These are phyloP conservation scores for Drosophila lini DNA, from an alignment of 1,140 invertebrate species.

Conservation along the genomic window DNA sequence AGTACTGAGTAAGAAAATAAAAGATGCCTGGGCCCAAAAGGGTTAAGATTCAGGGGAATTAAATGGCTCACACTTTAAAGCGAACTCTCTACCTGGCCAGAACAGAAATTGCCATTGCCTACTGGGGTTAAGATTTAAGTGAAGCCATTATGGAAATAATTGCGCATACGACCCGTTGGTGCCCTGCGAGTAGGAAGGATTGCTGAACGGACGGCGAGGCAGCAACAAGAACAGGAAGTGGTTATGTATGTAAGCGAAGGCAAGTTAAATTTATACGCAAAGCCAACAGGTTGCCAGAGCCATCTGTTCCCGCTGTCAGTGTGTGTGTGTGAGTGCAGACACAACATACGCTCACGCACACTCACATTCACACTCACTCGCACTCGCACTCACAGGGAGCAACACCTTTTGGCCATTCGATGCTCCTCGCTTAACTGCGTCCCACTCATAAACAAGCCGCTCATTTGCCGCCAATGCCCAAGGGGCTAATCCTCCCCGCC, in stretches of 20 bases:
- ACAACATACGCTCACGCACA: constrained; percentile 12
- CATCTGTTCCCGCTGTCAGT: constrained; percentile 55
- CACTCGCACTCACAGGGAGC: constrained; percentile 12
- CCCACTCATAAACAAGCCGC: constrained; percentile 71
- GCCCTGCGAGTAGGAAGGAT: constrained; percentile 29
- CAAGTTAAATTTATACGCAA: constrained; percentile 43
- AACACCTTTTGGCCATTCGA: constrained; percentile 47
- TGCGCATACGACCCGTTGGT: constrained; percentile 46
- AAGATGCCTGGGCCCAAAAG: neutral
- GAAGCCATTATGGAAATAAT: constrained; percentile 40
- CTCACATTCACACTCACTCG: neutral
- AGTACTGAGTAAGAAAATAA: neutral
- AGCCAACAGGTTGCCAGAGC: constrained; percentile 67
- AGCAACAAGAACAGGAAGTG: constrained; percentile 6
- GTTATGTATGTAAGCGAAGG: constrained; percentile 14
- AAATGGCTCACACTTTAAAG: neutral
- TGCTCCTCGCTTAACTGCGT: constrained; percentile 44
- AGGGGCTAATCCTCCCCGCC: constrained; percentile 13
- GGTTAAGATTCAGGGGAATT: neutral
- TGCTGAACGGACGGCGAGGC: constrained; percentile 10
- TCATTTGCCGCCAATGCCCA: constrained; percentile 73
- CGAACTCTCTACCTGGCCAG: neutral
- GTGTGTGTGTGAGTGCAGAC: constrained; percentile 11
- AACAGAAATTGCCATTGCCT: neutral
- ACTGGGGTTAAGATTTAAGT: constrained; percentile 44